Conservation (phyloP, 1,140 invertebrate genomes). For the Frieseomelitta varia region DNA sequence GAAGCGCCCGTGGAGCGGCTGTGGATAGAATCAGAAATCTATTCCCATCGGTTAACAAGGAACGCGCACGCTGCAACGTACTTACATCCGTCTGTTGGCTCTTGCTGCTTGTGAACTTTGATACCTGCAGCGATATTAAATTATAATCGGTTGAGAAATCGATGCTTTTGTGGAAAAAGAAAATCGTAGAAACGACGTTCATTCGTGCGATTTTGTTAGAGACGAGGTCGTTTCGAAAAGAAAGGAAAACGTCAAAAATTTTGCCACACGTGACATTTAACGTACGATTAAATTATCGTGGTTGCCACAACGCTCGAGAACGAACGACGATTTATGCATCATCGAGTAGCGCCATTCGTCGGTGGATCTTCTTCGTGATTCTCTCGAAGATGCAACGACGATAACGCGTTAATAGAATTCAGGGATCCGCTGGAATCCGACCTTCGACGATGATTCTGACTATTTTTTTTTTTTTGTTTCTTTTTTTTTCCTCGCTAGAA, state of each 20-base stretch:
- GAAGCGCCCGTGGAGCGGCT: not conserved
- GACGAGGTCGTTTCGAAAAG: not conserved
- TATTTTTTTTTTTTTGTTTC: not conserved
- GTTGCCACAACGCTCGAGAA: not conserved
- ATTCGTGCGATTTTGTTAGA: no score
- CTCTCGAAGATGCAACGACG: not conserved
- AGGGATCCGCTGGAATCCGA: conserved; percentile 14
- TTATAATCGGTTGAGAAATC: conserved; percentile 24
- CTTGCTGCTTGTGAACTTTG: conserved; percentile 20
- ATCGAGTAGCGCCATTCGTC: not conserved
- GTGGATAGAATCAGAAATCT: conserved; percentile 55
- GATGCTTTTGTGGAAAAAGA: not conserved
- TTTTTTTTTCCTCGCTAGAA: not conserved
- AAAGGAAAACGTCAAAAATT: no score
- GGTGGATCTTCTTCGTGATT: not conserved
- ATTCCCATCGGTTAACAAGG: conserved; percentile 60
- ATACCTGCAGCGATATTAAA: conserved; percentile 34
- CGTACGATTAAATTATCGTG: not conserved
- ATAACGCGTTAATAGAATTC: conserved; percentile 9
- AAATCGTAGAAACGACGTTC: conserved; percentile 7
- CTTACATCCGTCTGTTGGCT: conserved; percentile 4
- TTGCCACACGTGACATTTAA: not conserved
- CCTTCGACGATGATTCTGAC: conserved; percentile 25
- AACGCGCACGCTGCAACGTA: conserved; percentile 10
- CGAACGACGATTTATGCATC: not conserved